phyloP scores from a whole-genome alignment of 2,888 invertebrate genomes.

The Melanotus villosus region DNA sequence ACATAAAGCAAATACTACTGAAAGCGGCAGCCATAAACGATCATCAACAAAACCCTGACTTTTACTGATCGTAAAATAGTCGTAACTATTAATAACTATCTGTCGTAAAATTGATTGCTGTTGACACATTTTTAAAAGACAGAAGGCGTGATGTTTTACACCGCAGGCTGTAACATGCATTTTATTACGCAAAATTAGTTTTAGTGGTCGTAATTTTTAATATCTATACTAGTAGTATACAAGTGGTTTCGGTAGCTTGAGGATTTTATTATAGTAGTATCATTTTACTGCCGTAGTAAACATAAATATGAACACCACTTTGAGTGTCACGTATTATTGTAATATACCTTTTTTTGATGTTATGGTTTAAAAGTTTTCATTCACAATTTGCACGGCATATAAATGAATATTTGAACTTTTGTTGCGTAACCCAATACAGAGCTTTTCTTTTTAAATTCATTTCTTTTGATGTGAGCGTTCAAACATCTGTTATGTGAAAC shows the following conservation, averaged over 20 bases:
- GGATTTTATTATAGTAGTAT: conserved; percentile 56
- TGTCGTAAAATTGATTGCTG: conserved; percentile 73
- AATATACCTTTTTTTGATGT: background rate
- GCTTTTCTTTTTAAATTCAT: too few relatives aligned
- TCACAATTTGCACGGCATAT: conserved; percentile 6
- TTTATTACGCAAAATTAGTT: conserved; percentile 65
- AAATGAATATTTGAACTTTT: background rate
- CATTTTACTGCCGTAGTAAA: conserved; percentile 54
- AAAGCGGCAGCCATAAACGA: conserved; percentile 57
- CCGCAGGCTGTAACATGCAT: conserved; percentile 57
- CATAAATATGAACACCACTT: conserved; percentile 47
- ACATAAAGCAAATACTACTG: conserved; percentile 51
- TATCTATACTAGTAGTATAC: conserved; percentile 53
- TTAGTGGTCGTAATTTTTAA: conserved; percentile 64
- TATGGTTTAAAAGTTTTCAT: background rate
- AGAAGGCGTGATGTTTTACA: conserved; percentile 61
- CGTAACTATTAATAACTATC: conserved; percentile 74
- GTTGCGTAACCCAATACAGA: too few relatives aligned
- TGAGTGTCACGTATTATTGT: conserved; percentile 22
- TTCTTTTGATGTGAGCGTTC: too few relatives aligned
- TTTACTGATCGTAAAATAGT: conserved; percentile 73
- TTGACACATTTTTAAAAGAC: conserved; percentile 72
- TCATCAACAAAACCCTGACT: conserved; percentile 65
- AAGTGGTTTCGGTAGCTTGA: conserved; percentile 56
- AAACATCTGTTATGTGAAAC: too few relatives aligned